Evolutionary conservation across 2,113 vertebrate genomes (phyloP), one percentile per base, ranked within the genome.

Genomic region (Morone chrysops): DNA sequence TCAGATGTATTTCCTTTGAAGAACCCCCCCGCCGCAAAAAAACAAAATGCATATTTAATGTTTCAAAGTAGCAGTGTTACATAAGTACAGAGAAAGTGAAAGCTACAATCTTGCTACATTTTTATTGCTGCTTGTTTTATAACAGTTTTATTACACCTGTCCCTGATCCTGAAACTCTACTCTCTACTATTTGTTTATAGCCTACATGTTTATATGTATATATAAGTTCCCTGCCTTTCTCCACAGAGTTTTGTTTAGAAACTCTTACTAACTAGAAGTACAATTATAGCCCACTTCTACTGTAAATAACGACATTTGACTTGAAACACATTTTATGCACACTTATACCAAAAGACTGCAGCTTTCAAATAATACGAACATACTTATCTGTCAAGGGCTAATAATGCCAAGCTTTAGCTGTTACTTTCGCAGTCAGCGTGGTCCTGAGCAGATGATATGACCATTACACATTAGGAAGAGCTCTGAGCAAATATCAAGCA

Each of bases 401-500:
- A 45, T 36, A 8, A 25, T 12, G 20, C 41, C 2, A 0, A 54
- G 38, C 10, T 8, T 45, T 25, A 38, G 18, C 40, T 40, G 11
- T 57, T 71, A 14, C 14, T 38, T 59, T 56, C 9, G 20, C 38
- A 25, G 11, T 68, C 41, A 50, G 17, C 48, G 36, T 43, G 25
- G 10, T 16, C 20, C 16, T 48, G 11, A 75, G 18, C 53, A 72
- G 18, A 81, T 63, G 57, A 70, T 41, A 20, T 59, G 57, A 62
- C 67, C 57, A 69, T 77, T 40, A 31, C 13, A 62, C 50, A 48
- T 5, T 4, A 20, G 12, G 53, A 22, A 50, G 11, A 62, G 38
- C 41, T 18, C 53, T 67, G 56, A 74, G 16, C 53, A 73, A 82
- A 74, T 75, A 65, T 75, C 78, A 53, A 50, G 47, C 74, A 43